Evolutionary conservation across 2,797 vertebrate species (phyloP), one percentile per base, ranked within the genome.

Genomic region (Eremophila alpestris): DNA sequence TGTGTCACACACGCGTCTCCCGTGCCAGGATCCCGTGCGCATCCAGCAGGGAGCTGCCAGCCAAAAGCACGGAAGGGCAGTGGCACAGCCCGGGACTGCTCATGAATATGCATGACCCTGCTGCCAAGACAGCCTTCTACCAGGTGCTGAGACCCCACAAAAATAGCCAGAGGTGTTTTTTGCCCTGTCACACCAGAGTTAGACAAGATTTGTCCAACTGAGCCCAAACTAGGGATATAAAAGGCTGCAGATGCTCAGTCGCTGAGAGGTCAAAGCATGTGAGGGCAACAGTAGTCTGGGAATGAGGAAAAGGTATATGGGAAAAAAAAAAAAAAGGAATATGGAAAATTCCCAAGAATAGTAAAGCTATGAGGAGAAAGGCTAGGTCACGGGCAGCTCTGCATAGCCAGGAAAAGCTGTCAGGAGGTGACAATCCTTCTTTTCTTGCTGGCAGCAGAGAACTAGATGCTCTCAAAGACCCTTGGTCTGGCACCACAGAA

Each of bases 271-370:
- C 83, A 89, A 93, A 95, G 60, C 13, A 59, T 26, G 22, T 0
- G 1, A 63, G 83, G 75, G 73, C 78, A 80, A 55, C 49, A 84
- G 67, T 34, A 93, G 92, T 95, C 92, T 97, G 93, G 87, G 95
- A 95, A 89, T 77, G 92, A 94, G 86, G 90, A 93, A 82, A 93
- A 52, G 54, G 78, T 93, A 16, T 46, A 91, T 30, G 80, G 95
- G 96, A 97, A 96, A 96, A n/a, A n/a, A n/a, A n/a, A n/a, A n/a
- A n/a, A n/a, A n/a, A n/a, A 52, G 54, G 78, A 94, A 16, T 46
- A 91, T 30, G 80, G 95, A 96, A 97, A 96, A 96, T 91, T 83
- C 94, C 89, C 77, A 93, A 89, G 84, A 96, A 91, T 69, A 93
- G 95, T 78, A 89, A 95, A 95, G 93, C 52, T 40, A 71, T 41